phyloP scores from a whole-genome alignment of 2,113 vertebrate species.

The Leucopsar rothschildi region DNA sequence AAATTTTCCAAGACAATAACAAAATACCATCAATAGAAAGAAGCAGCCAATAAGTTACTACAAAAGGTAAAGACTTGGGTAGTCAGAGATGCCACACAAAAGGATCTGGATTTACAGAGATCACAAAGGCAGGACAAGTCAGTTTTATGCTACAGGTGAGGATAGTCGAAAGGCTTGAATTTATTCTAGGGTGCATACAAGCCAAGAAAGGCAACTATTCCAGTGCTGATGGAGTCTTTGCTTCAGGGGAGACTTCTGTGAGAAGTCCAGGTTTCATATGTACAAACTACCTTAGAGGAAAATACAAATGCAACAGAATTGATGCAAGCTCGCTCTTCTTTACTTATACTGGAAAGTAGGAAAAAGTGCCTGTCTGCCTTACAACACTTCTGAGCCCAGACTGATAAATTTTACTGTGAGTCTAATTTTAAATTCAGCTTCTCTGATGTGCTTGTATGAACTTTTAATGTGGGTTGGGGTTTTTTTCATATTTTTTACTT shows the following conservation, averaged over 20 bases:
- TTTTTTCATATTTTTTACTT: not conserved
- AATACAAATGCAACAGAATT: not conserved
- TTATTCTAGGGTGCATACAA: not conserved
- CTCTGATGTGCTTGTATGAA: not conserved
- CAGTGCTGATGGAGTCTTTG: not conserved
- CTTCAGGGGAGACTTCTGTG: not conserved
- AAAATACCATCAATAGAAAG: not conserved
- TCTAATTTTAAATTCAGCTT: not conserved
- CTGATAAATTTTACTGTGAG: not conserved
- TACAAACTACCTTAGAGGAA: not conserved
- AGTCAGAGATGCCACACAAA: not conserved
- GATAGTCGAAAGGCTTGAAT: rapidly evolving
- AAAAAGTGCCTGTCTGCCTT: not conserved
- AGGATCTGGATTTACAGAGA: not conserved
- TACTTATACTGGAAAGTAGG: rapidly evolving
- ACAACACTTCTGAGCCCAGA: not conserved
- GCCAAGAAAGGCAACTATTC: not conserved
- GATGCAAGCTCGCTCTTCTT: not conserved
- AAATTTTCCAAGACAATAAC: not conserved
- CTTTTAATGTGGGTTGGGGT: not conserved
- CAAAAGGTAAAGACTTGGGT: not conserved
- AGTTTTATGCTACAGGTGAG: rapidly evolving
- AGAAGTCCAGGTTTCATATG: not conserved
- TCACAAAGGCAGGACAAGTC: not conserved
- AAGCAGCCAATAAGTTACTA: not conserved